Evolutionary conservation across 2,888 invertebrate genomes (phyloP), one percentile per base, ranked within the genome.

Genomic region (Tetragnatha montana): DNA sequence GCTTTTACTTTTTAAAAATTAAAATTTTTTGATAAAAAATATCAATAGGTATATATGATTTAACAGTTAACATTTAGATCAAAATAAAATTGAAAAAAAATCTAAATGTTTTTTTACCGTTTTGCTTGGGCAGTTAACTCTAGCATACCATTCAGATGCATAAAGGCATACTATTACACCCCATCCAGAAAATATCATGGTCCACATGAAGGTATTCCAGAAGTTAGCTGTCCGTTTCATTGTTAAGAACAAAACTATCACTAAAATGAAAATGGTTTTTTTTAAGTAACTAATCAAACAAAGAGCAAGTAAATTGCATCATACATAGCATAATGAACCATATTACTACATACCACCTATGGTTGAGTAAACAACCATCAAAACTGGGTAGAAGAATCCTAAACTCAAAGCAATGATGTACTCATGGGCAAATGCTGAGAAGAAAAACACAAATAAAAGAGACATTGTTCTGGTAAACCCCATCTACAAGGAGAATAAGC

Each of bases 351-450:
- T 89, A 91, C 91, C 81, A 17, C 97, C 96, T 50, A 96, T 94
- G 0, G 95, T 95, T 60, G 95, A 96, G 93, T 98, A 98, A 92
- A 96, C 94, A 12, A 96, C 92, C 92, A 98, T 95, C 93, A 98
- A 94, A 4, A 97, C 96, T 0, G 98, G 99, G 92, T 97, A 98
- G 94, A 97, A 97, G 93, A 97, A 96, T 51, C 97, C 95, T 92
- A 98, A 95, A 0, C 96, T 95, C 81, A 97, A 95, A 0, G 95
- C 95, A 49, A 98, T 93, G 80, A 98, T 95, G 93, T 97, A 96
- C 93, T 99, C 99, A 93, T 99, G 99, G 88, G 97, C 96, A 0
- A 97, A 92, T 0, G 98, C 96, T 0, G 98, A 98, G 8, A 97
- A 94, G 92, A 96, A 92, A 92, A 98, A 97, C 0, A 94, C 92